phyloP scores from a whole-genome alignment of 2,888 invertebrate genomes.

The Tetragnatha montana region DNA sequence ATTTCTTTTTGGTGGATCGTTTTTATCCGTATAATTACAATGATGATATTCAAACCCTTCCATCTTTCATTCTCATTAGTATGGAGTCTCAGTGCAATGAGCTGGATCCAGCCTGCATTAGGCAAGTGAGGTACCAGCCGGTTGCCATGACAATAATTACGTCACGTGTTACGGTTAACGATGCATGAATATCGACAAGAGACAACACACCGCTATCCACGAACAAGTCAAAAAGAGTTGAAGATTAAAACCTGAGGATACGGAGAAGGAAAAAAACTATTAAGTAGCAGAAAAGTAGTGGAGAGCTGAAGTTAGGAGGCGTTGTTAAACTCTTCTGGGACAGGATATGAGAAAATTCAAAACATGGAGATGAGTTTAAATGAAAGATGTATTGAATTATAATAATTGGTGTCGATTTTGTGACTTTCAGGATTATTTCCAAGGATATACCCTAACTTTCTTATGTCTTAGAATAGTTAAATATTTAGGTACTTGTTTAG shows the following conservation, averaged over 20 bases:
- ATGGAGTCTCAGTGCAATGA: conserved; percentile 36
- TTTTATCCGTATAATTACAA: conserved; percentile 39
- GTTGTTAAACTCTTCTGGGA: not conserved
- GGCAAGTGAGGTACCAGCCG: conserved; percentile 62
- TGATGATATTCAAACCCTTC: conserved; percentile 38
- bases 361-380: too few relatives aligned
- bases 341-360: too few relatives aligned
- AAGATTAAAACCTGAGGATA: conserved; percentile 37
- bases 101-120: conserved; percentile 38
- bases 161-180: conserved; percentile 64
- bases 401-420: too few relatives aligned
- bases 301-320: not conserved
- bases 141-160: conserved; percentile 59
- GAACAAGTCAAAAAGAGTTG: conserved; percentile 53
- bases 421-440: too few relatives aligned
- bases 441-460: too few relatives aligned
- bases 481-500: too few relatives aligned
- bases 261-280: not conserved
- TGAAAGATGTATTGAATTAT: too few relatives aligned
- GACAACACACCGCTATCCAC: conserved; percentile 36
- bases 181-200: conserved; percentile 62
- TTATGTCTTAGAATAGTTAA: too few relatives aligned
- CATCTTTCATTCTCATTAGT: conserved; percentile 30
- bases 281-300: not conserved
- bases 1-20: not conserved